Percentiles rank a stretch among this genome's conserved stretches.
These are phyloP conservation scores for Melikaiella ostensackeni DNA, from an alignment of 2,888 invertebrate genomes.

Conservation along the genomic window DNA sequence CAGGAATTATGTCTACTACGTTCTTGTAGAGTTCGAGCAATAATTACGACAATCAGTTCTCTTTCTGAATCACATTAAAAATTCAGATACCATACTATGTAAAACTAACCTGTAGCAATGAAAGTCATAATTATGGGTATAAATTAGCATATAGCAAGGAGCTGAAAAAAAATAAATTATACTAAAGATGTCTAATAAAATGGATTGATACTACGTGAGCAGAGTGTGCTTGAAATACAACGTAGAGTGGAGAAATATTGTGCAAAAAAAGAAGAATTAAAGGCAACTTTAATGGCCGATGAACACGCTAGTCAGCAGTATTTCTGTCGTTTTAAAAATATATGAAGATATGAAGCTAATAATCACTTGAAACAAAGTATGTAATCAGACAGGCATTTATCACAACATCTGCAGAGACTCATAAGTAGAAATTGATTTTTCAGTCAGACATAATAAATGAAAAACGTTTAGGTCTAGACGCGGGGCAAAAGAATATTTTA, in stretches of 20 bases:
- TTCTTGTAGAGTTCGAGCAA: background rate
- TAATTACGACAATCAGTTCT: too few relatives aligned
- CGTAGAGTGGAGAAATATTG: conserved; percentile 17
- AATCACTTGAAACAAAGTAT: conserved; percentile 25
- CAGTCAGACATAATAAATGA: background rate
- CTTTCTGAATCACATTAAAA: background rate
- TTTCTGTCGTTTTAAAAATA: conserved; percentile 28
- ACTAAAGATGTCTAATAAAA: background rate
- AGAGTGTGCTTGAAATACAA: conserved; percentile 15
- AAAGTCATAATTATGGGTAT: background rate
- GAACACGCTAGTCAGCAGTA: conserved; percentile 13
- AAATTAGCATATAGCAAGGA: background rate
- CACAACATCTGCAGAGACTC: conserved; percentile 18
- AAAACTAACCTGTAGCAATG: background rate
- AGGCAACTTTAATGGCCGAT: conserved; percentile 9
- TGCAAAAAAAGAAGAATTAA: conserved; percentile 12
- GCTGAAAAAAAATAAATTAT: background rate
- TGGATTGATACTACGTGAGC: background rate
- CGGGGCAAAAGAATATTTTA: too few relatives aligned
- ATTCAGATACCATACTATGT: background rate
- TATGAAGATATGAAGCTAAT: conserved; percentile 25
- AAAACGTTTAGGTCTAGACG: background rate
- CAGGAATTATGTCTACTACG: background rate
- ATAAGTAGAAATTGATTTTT: conserved; percentile 7
- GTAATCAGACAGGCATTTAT: conserved; percentile 27